phyloP scores from a whole-genome alignment of 2,113 vertebrate species.

The Sceloporus undulatus region DNA sequence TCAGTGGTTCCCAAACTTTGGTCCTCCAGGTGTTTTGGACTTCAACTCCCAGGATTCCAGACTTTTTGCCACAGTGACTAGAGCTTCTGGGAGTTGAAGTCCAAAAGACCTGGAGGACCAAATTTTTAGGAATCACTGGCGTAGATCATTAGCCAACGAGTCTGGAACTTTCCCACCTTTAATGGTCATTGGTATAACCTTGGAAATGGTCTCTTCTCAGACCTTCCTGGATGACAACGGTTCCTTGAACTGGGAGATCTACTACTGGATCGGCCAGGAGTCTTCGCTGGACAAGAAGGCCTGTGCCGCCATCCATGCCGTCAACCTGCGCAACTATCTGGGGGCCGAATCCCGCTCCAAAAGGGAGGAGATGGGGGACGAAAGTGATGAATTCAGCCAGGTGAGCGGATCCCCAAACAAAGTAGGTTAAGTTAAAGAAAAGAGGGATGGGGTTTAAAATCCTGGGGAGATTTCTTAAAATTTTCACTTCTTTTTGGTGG shows the following conservation, averaged over 20 bases:
- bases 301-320: conserved; percentile 92
- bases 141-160: not conserved
- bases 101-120: too few species aligned
- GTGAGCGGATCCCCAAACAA: conserved; percentile 65
- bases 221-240: conserved; percentile 92
- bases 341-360: conserved; percentile 92
- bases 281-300: conserved; percentile 97
- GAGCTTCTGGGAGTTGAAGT: too few species aligned
- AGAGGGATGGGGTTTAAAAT: too few species aligned
- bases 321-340: conserved; percentile 95
- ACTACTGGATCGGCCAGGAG: conserved; percentile 97
- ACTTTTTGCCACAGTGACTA: too few species aligned
- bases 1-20: too few species aligned
- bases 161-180: too few species aligned
- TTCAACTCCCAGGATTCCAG: too few species aligned
- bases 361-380: conserved; percentile 97
- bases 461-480: not conserved
- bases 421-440: too few species aligned
- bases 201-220: conserved; percentile 68
- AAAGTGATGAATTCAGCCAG: conserved; percentile 94
- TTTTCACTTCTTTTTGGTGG: not conserved
- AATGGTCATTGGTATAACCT: rapidly evolving
- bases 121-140: too few species aligned
- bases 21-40: too few species aligned
- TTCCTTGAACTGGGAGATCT: conserved; percentile 93